Evolutionary conservation across 2,797 vertebrate genomes (phyloP).

Genomic region (Malacoctenus gilli): DNA sequence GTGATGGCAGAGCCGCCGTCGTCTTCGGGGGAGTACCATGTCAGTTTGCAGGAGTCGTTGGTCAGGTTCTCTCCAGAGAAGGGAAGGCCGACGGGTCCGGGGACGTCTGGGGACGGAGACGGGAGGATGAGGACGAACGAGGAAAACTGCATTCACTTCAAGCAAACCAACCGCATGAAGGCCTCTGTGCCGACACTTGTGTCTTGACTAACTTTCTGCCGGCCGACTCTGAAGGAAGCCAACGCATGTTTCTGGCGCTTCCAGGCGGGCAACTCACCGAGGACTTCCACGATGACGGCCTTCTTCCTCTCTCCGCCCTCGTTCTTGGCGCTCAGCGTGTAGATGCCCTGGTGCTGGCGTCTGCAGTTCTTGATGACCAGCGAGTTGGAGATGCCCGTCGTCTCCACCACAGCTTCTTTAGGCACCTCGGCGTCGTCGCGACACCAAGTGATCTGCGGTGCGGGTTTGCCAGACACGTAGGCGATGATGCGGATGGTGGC

Average conservation of each 20-base stretch:
- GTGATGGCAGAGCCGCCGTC: constrained; percentile 96
- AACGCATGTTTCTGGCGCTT: too few species aligned
- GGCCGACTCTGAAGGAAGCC: too few species aligned
- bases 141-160: background rate
- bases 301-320: constrained; percentile 95
- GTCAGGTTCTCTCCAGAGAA: constrained; percentile 92
- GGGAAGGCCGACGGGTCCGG: constrained; percentile 92
- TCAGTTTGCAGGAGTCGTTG: constrained; percentile 94
- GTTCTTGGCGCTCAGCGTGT: constrained; percentile 95
- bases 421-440: constrained; percentile 90
- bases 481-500: constrained; percentile 96
- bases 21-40: constrained; percentile 95
- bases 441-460: constrained; percentile 90
- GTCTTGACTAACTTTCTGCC: too few species aligned
- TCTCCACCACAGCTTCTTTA: constrained; percentile 91
- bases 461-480: constrained; percentile 95
- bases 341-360: constrained; percentile 93
- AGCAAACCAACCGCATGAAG: too few species aligned
- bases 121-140: background rate
- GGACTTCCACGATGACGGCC: constrained; percentile 93
- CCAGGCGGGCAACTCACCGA: too few species aligned
- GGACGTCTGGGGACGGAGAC: constrained; percentile 84
- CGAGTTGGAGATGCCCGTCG: constrained; percentile 94
- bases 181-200: too few species aligned
- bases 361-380: constrained; percentile 95